phyloP scores from a whole-genome alignment of 2,113 vertebrate species.

The Silurus asotus region DNA sequence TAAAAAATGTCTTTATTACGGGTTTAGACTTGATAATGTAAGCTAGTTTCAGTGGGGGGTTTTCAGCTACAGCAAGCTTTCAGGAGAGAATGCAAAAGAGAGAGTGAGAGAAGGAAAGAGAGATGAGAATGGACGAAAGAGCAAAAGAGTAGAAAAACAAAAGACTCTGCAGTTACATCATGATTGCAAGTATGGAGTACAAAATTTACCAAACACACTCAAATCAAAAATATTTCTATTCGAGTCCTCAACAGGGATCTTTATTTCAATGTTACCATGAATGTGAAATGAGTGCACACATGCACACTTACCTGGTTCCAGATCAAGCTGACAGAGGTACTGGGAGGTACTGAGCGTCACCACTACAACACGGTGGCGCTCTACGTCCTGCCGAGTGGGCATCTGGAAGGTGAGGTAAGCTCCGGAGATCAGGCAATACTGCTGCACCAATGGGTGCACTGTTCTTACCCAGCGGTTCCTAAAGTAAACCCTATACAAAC shows the following conservation, averaged over 20 bases:
- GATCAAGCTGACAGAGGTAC: constrained; percentile 97
- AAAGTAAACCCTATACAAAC: constrained; percentile 90
- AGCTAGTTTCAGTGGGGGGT: background rate
- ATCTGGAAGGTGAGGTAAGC: constrained; percentile 96
- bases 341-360: constrained; percentile 98
- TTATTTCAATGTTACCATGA: background rate
- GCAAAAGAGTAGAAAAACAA: background rate
- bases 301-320: constrained; percentile 85
- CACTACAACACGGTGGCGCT: constrained; percentile 92
- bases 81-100: background rate
- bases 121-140: background rate
- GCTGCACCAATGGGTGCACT: constrained; percentile 95
- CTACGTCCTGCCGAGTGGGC: constrained; percentile 94
- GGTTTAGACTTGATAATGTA: constrained; percentile 17
- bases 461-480: constrained; percentile 99
- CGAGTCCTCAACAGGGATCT: background rate
- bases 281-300: background rate
- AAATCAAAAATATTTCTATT: background rate
- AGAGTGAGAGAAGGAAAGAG: too few relatives aligned
- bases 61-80: background rate
- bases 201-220: background rate
- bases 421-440: constrained; percentile 98
- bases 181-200: background rate
- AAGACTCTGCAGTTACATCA: background rate
- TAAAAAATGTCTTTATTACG: background rate